Evolutionary conservation across 2,113 vertebrate species (phyloP).

Genomic region (Coracopsis vasa): DNA sequence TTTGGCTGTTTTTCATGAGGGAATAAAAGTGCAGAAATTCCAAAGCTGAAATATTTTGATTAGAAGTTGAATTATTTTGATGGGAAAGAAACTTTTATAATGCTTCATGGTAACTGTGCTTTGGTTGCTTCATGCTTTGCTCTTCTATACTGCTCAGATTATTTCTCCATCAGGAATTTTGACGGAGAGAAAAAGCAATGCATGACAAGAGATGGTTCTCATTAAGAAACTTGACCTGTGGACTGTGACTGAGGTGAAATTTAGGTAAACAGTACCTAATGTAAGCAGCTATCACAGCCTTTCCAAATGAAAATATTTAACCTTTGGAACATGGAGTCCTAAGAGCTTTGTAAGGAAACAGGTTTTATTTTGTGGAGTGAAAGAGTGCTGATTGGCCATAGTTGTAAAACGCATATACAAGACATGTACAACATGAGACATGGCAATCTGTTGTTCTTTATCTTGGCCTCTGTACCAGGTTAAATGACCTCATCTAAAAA

Average conservation of each 20-base stretch:
- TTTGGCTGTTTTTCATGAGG: not conserved
- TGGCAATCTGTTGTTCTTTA: not conserved
- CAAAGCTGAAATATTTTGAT: not conserved
- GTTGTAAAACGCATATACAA: not conserved
- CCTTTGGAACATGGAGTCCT: not conserved
- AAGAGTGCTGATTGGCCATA: not conserved
- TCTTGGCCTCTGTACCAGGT: not conserved
- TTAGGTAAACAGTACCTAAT: not conserved
- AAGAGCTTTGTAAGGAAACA: not conserved
- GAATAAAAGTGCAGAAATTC: not conserved
- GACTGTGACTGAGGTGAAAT: not conserved
- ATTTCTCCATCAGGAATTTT: not conserved
- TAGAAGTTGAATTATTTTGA: not conserved
- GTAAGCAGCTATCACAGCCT: not conserved
- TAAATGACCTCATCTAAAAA: not conserved
- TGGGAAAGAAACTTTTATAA: not conserved
- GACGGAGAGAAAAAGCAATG: not conserved
- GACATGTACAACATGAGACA: not conserved
- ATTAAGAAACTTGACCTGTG: not conserved
- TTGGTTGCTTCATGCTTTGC: not conserved
- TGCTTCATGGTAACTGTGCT: not conserved
- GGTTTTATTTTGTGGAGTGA: not conserved
- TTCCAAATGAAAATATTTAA: not conserved
- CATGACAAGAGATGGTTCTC: not conserved
- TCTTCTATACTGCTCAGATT: not conserved